Evolutionary conservation across 2,797 vertebrate genomes (phyloP).

Genomic region (Choloepus didactylus): DNA sequence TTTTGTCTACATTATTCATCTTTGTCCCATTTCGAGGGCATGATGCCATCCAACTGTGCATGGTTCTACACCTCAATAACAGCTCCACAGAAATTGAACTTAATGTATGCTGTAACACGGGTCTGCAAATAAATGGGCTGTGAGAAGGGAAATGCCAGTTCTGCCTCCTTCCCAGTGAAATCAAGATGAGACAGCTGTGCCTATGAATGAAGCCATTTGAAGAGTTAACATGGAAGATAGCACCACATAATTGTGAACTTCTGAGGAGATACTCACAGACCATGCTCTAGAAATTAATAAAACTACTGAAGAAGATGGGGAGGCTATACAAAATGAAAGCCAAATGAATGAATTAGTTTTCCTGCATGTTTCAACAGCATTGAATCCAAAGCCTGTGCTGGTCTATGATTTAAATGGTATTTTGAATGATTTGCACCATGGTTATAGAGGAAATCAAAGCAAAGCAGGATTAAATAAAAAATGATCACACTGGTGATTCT

Average conservation of each 20-base stretch:
- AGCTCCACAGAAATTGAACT: conserved; percentile 62
- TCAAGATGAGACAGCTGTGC: conserved; percentile 72
- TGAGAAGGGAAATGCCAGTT: conserved; percentile 61
- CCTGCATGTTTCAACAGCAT: conserved; percentile 23
- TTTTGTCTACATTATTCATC: conserved; percentile 68
- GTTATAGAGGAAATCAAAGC: conserved; percentile 68
- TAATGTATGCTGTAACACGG: conserved; percentile 68
- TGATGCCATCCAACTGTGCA: conserved; percentile 51
- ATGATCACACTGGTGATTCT: not conserved
- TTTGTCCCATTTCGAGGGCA: conserved; percentile 66
- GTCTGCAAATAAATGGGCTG: conserved; percentile 74
- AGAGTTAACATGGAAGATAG: conserved; percentile 77
- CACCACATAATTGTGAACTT: conserved; percentile 25
- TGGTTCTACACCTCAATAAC: conserved; percentile 68
- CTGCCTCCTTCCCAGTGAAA: conserved; percentile 58
- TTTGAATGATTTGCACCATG: conserved; percentile 68
- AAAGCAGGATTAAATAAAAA: conserved; percentile 57
- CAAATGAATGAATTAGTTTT: conserved; percentile 70
- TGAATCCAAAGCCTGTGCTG: conserved; percentile 36
- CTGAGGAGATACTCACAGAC: conserved; percentile 25
- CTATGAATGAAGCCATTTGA: conserved; percentile 76
- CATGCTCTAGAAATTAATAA: conserved; percentile 78
- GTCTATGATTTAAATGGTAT: conserved; percentile 56
- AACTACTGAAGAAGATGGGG: conserved; percentile 58
- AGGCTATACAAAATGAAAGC: conserved; percentile 65